Evolutionary conservation across 2,797 vertebrate species (phyloP).

Genomic region (Aeoliscus strigatus): DNA sequence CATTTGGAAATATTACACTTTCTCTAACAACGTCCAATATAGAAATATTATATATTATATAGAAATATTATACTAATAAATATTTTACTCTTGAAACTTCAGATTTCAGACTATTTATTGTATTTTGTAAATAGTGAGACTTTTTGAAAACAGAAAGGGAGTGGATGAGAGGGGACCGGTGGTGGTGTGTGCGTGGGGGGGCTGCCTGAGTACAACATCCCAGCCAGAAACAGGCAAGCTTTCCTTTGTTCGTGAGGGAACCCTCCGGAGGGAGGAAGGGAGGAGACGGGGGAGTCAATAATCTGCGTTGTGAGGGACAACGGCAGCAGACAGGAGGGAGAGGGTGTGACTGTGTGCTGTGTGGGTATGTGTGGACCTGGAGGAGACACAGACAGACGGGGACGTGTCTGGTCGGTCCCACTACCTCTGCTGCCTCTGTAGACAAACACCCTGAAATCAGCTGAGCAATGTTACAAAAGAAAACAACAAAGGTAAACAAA

Average conservation of each 20-base stretch:
- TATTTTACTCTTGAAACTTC: too few species aligned
- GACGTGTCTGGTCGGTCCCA: constrained; percentile 16
- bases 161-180: too few species aligned
- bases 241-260: constrained; percentile 33
- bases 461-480: constrained; percentile 29
- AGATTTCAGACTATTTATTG: too few species aligned
- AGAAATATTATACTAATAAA: too few species aligned
- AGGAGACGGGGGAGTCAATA: constrained; percentile 2
- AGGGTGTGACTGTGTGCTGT: too few species aligned
- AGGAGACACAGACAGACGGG: constrained; percentile 19
- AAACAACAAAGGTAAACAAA: constrained; percentile 40
- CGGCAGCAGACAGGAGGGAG: constrained; percentile 15
- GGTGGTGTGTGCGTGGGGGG: too few species aligned
- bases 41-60: too few species aligned
- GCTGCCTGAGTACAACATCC: constrained; percentile 26
- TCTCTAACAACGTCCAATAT: too few species aligned
- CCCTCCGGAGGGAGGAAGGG: constrained; percentile 22
- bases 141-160: too few species aligned
- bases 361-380: constrained; percentile 5
- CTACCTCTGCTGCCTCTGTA: constrained; percentile 33
- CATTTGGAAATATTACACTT: too few species aligned
- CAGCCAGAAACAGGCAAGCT: constrained; percentile 30
- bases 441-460: constrained; percentile 21
- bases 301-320: constrained; percentile 9
- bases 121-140: too few species aligned